Percentiles rank a stretch among this genome's conserved stretches.
These are phyloP conservation scores for Drosophila kurseongensis DNA, from an alignment of 1,140 invertebrate genomes.

Conservation along the genomic window DNA sequence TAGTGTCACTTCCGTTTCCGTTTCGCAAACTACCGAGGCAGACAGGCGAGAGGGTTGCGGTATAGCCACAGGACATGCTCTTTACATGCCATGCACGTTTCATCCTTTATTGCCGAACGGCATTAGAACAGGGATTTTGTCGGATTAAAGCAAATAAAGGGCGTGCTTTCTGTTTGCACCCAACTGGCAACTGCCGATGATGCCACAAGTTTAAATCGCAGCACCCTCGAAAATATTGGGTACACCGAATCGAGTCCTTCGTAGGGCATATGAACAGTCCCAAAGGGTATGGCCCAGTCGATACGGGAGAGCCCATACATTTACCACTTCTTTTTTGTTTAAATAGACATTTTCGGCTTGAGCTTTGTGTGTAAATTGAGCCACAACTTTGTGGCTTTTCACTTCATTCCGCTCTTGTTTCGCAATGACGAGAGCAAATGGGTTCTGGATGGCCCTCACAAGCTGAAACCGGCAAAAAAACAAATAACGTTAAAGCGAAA, in stretches of 20 bases:
- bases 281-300: slow-evolving; percentile 35
- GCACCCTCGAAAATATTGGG: neutral
- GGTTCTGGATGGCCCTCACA: slow-evolving; percentile 19
- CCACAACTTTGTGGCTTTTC: slow-evolving; percentile 69
- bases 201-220: slow-evolving; percentile 76
- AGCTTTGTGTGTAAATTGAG: slow-evolving; percentile 26
- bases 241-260: neutral
- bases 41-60: slow-evolving; percentile 10
- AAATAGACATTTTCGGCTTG: slow-evolving; percentile 51
- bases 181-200: slow-evolving; percentile 48
- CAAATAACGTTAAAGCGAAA: slow-evolving; percentile 10
- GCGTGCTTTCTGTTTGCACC: slow-evolving; percentile 74
- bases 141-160: slow-evolving; percentile 81
- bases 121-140: slow-evolving; percentile 78
- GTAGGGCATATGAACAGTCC: neutral
- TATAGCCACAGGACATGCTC: slow-evolving; percentile 29
- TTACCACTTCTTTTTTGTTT: slow-evolving; percentile 16
- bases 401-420: slow-evolving; percentile 64
- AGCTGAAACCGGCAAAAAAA: slow-evolving; percentile 31
- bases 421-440: slow-evolving; percentile 63
- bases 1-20: slow-evolving; percentile 80
- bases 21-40: slow-evolving; percentile 72
- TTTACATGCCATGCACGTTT: slow-evolving; percentile 78
- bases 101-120: slow-evolving; percentile 80
- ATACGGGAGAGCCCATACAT: neutral